Evolutionary conservation across 2,113 vertebrate species (phyloP), one percentile per base, ranked within the genome.

Genomic region (Thunnus thynnus): DNA sequence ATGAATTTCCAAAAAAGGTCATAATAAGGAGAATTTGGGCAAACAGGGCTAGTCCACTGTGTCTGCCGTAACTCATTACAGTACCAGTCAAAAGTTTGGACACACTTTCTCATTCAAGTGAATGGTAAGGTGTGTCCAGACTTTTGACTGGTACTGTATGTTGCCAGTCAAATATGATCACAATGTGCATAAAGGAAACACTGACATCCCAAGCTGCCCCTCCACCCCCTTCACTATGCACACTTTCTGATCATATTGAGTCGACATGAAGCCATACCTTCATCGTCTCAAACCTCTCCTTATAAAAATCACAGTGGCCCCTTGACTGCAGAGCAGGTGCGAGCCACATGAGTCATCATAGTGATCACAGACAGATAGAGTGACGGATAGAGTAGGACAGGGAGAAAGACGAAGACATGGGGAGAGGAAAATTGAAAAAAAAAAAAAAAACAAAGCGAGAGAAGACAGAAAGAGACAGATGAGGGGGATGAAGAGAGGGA

Each of bases 341-440:
- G 72, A 90, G 83, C 82, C 87, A 90, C 84, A 85, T 92, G 89
- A 91, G 82, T 94, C 91, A 92, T 88, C 85, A 4, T 2, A 10
- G 56, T 55, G 77, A 83, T 90, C 69, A 72, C 81, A 83, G 87
- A 72, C 77, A 47, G 78, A 84, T 61, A 47, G 85, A 75, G 80
- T 80, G 81, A 89, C 64, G 73, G 78, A 84, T 71, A 20, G 72
- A 70, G 73, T 20, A 56, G 82, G 82, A 82, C 51, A 71, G 41
- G 54, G 72, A 63, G 22, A 30, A 67, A 82, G 77, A 78, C 7
- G 44, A 62, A 54, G 78, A 69, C 58, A 73, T 3, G 60, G 13
- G 57, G 44, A 57, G 73, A 75, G 62, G 78, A 54, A 86, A 84
- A 82, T 25, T 20, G 14, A 13, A 62, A 72, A 54, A 48, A 66